Conservation (phyloP, 2,113 vertebrate genomes). For the Cisticola juncidis region DNA sequence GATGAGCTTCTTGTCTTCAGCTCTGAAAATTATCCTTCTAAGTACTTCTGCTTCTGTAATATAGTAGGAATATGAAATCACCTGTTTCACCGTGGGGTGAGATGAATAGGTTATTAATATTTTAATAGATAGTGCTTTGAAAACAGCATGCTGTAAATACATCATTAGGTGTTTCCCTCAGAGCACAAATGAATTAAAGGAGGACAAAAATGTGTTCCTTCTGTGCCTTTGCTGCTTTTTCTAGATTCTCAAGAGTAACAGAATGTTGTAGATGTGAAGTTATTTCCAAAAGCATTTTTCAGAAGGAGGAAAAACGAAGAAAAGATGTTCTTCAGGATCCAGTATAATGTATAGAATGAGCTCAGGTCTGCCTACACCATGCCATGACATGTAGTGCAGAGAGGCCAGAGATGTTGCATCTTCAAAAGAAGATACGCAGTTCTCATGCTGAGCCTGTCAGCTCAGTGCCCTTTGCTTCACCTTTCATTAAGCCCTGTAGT, state of each 20-base stretch:
- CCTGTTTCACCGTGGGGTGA: not conserved
- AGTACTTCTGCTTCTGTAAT: not conserved
- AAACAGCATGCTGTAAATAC: not conserved
- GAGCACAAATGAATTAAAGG: not conserved
- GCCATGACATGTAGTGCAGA: not conserved
- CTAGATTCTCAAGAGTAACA: not conserved
- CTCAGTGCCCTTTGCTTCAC: not conserved
- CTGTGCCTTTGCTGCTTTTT: not conserved
- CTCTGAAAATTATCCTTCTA: not conserved
- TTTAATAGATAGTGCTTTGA: conserved; percentile 5
- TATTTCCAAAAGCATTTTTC: not conserved
- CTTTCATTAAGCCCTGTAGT: not conserved
- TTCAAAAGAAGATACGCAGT: not conserved
- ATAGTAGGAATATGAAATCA: not conserved
- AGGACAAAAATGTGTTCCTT: not conserved
- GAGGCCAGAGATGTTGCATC: not conserved
- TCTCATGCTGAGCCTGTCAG: not conserved
- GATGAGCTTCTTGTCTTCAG: not conserved
- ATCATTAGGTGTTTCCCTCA: not conserved
- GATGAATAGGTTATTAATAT: not conserved
- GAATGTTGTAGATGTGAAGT: not conserved
- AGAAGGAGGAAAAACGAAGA: not conserved
- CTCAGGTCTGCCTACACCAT: not conserved
- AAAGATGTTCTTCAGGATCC: not conserved
- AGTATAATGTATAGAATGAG: not conserved